phyloP scores from a whole-genome alignment of 2,113 vertebrate genomes.

The Poeciliopsis occidentalis region DNA sequence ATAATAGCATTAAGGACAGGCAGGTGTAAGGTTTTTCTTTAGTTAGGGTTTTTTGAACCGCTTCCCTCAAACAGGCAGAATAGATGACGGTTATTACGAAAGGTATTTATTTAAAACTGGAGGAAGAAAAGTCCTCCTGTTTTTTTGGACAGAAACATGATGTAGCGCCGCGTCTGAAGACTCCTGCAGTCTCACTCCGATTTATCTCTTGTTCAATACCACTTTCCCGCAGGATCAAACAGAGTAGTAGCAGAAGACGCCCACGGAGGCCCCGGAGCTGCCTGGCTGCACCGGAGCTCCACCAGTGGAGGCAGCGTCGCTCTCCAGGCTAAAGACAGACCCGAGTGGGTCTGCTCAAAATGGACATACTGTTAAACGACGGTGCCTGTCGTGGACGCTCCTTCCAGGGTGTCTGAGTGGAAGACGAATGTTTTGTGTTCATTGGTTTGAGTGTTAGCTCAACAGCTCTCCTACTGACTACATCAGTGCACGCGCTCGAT shows the following conservation, averaged over 20 bases:
- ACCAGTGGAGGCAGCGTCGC: constrained; percentile 24
- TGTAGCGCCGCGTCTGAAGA: constrained; percentile 9
- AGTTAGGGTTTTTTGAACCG: constrained; percentile 25
- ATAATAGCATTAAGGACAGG: constrained; percentile 21
- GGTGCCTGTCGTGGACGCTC: constrained; percentile 12
- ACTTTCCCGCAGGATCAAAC: constrained; percentile 23
- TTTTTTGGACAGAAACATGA: constrained; percentile 9
- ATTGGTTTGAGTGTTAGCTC: constrained; percentile 24
- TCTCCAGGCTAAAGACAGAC: constrained; percentile 28
- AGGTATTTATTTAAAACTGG: constrained; percentile 29
- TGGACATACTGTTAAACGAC: constrained; percentile 13
- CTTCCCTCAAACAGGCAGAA: constrained; percentile 36
- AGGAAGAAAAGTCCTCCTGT: constrained; percentile 13
- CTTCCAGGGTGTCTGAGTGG: constrained; percentile 19
- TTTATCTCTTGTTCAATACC: constrained; percentile 29
- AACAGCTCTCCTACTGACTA: constrained; percentile 1
- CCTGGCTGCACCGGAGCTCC: constrained; percentile 28
- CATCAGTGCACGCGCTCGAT: constrained; percentile 59
- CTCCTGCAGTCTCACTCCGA: constrained; percentile 32
- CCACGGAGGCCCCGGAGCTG: constrained; percentile 40
- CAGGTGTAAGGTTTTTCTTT: constrained; percentile 5
- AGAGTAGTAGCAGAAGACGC: constrained; percentile 29
- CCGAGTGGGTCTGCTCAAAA: not conserved
- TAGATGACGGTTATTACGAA: constrained; percentile 33
- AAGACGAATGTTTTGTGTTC: constrained; percentile 20